These are phyloP conservation scores for Calliopsis andreniformis DNA, from an alignment of 1,140 invertebrate species.

Conservation along the genomic window DNA sequence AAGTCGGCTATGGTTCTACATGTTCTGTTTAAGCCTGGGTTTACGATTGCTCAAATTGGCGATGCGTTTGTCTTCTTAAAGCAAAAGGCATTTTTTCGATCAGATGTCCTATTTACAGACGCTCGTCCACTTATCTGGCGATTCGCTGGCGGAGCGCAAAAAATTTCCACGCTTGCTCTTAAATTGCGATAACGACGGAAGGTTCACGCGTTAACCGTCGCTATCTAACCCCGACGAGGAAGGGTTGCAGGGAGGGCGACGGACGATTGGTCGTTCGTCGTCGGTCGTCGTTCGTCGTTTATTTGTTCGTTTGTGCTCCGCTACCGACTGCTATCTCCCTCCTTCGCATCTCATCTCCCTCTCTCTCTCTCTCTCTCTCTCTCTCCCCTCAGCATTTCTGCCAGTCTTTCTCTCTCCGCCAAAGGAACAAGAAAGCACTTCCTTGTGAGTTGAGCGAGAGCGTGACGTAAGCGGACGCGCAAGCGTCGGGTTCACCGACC, in stretches of 20 bases:
- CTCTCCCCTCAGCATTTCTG: slow-evolving; percentile 17
- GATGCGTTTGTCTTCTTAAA: too few species aligned
- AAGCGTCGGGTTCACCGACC: slow-evolving; percentile 45
- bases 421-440: slow-evolving; percentile 41
- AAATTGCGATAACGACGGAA: slow-evolving; percentile 5
- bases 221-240: background rate
- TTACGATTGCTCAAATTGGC: too few species aligned
- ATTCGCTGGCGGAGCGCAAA: background rate
- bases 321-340: background rate
- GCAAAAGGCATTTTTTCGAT: background rate
- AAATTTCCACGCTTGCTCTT: slow-evolving; percentile 1
- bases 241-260: background rate
- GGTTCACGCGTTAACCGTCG: background rate
- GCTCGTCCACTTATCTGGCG: background rate
- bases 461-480: slow-evolving; percentile 30
- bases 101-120: background rate
- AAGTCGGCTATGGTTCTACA: too few species aligned
- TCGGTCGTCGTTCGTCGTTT: slow-evolving; percentile 1
- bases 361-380: background rate
- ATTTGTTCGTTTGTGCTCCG: slow-evolving; percentile 28
- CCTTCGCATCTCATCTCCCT: background rate
- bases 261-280: slow-evolving; percentile 5
- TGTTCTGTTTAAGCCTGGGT: too few species aligned
- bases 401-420: background rate
- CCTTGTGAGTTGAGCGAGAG: slow-evolving; percentile 39